A percentile compares a stretch with the other conserved stretches of the same genome.
phyloP scores from a whole-genome alignment of 2,113 vertebrate genomes.

The Sarotherodon lohbergeri region DNA sequence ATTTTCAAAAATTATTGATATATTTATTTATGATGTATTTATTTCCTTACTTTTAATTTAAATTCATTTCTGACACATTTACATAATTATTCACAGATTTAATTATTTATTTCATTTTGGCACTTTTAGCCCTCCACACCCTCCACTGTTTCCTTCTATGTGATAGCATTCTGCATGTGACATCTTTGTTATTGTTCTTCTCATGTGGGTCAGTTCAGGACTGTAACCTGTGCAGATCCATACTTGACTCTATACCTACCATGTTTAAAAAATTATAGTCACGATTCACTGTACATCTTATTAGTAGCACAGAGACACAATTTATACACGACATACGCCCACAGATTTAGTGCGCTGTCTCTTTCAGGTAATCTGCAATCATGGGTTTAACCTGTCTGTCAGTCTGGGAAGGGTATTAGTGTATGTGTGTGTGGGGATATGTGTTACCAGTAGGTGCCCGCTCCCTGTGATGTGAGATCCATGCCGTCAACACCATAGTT shows the following conservation, averaged over 20 bases:
- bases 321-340: background rate
- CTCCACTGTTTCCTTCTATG: background rate
- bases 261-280: background rate
- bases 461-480: slow-evolving; percentile 98
- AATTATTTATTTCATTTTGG: background rate
- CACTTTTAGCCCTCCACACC: background rate
- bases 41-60: background rate
- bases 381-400: background rate
- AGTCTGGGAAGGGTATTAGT: background rate
- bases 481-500: slow-evolving; percentile 99
- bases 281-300: background rate
- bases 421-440: background rate
- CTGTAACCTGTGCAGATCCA: background rate
- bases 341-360: background rate
- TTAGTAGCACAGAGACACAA: background rate
- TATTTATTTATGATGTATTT: background rate
- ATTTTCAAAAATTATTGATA: background rate
- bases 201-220: background rate
- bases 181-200: background rate
- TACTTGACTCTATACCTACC: background rate
- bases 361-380: background rate
- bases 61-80: background rate
- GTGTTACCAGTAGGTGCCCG: slow-evolving; percentile 93
- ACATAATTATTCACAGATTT: background rate
- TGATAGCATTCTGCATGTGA: background rate